Evolutionary conservation across 2,113 vertebrate species (phyloP), one percentile per base, ranked within the genome.

Genomic region (Megaleporinus macrocephalus): DNA sequence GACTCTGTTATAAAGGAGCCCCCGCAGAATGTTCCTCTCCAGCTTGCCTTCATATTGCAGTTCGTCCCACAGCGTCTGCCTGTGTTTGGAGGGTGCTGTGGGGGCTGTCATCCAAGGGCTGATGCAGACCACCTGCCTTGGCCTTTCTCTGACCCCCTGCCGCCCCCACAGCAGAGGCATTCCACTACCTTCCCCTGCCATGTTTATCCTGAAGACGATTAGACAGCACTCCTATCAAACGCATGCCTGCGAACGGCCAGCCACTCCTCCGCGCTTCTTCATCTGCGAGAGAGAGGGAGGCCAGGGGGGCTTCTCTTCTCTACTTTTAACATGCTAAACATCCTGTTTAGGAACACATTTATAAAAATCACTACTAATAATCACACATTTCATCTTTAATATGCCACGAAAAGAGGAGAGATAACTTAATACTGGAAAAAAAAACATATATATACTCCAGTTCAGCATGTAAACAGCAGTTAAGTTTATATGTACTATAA

Each of bases 111-210:
- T 90, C 89, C 89, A 86, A 80, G 62, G 85, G 90, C 91, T 94
- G 93, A 94, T 93, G 91, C 91, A 92, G 90, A 93, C 93, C 93
- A 94, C 92, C 93, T 94, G 93, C 92, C 90, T 92, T 94, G 91
- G 92, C 93, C 93, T 92, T 84, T 73, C 29, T 29, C 77, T 94
- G 93, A 94, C 93, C 93, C 86, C 62, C 86, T 90, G 88, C 92
- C 86, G 86, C 93, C 92, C 93, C 92, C 93, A 91, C 89, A 88
- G 88, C 91, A 88, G 85, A 92, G 89, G 92, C 92, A 94, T 94
- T 94, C 93, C 93, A 88, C 83, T 89, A 89, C 90, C 92, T 92
- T 91, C 90, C 90, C 85, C 91, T 88, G 81, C 89, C 84, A 86
- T 94, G 92, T 94, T 94, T 94, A 93, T 82, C 85, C 90, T 89